Evolutionary conservation across 2,888 invertebrate species (phyloP).

Genomic region (Colostygia pectinataria): DNA sequence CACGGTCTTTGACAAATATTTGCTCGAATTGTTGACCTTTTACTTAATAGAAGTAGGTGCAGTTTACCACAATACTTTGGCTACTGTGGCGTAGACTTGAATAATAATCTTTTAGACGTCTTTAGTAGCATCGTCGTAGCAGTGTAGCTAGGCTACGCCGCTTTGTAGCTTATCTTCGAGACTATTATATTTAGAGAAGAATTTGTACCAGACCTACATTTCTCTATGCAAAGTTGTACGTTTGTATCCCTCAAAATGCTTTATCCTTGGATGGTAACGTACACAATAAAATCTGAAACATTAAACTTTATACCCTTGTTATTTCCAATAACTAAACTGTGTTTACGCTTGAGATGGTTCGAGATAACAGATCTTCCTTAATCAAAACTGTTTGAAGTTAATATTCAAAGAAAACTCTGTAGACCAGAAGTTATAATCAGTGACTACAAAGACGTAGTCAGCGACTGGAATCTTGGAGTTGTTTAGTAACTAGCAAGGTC

Average conservation of each 20-base stretch:
- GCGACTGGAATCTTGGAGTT: background rate
- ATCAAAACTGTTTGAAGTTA: slow-evolving; percentile 14
- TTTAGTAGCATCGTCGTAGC: no score
- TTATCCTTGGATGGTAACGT: background rate
- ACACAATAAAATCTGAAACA: background rate
- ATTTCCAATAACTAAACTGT: background rate
- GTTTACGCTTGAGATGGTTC: background rate
- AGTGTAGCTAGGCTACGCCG: no score
- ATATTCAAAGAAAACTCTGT: slow-evolving; percentile 4
- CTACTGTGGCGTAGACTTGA: no score
- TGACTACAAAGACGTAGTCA: slow-evolving; percentile 15
- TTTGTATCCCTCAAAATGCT: background rate
- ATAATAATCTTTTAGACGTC: no score
- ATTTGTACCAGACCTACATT: no score
- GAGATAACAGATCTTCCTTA: slow-evolving; percentile 6
- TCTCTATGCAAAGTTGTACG: background rate
- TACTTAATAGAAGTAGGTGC: no score
- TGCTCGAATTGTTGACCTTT: no score
- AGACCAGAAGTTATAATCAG: slow-evolving; percentile 14
- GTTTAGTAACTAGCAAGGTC: no score
- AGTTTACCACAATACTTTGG: no score
- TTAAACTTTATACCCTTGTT: background rate
- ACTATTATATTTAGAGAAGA: no score
- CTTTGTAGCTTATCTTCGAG: no score
- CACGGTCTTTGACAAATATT: no score